These are phyloP conservation scores for Silvanus unidentatus DNA, from an alignment of 2,888 invertebrate genomes.

Conservation along the genomic window DNA sequence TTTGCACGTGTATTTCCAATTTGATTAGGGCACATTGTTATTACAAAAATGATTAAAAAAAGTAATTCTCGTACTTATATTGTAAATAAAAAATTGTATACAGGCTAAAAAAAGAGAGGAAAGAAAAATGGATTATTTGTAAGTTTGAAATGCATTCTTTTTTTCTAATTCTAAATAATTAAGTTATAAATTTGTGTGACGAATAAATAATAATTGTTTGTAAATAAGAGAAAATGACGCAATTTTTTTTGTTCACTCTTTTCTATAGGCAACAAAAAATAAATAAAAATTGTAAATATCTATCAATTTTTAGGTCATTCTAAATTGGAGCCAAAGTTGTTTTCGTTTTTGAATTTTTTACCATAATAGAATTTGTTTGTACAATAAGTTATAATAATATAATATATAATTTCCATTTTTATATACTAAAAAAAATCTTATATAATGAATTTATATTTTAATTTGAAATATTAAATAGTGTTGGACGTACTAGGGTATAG, in stretches of 20 bases:
- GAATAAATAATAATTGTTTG: conserved; percentile 8
- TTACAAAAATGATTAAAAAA: not conserved
- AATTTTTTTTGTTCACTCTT: conserved; percentile 11
- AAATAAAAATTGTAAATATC: not conserved
- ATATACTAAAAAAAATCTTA: conserved; percentile 8
- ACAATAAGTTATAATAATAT: conserved; percentile 4
- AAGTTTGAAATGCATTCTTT: not conserved
- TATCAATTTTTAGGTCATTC: conserved; percentile 2
- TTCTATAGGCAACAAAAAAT: not conserved
- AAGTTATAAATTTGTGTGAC: conserved; percentile 3
- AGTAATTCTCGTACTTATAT: conserved; percentile 9
- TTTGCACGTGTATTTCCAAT: too few species aligned
- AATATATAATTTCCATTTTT: conserved; percentile 5
- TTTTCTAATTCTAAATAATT: not conserved
- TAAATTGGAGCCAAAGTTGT: conserved; percentile 26
- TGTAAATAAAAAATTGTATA: conserved; percentile 2
- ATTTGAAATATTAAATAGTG: conserved; percentile 13
- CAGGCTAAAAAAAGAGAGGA: too few species aligned
- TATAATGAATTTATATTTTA: conserved; percentile 18
- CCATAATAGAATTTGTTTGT: conserved; percentile 14
- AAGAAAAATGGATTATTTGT: too few species aligned
- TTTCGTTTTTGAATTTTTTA: conserved; percentile 2
- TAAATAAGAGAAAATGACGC: conserved; percentile 6
- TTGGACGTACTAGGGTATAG: conserved; percentile 31
- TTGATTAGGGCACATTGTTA: not conserved